A percentile compares a stretch with the other conserved stretches of the same genome.
Conservation (phyloP, 2,113 vertebrate species). For the Melospiza melodia region DNA sequence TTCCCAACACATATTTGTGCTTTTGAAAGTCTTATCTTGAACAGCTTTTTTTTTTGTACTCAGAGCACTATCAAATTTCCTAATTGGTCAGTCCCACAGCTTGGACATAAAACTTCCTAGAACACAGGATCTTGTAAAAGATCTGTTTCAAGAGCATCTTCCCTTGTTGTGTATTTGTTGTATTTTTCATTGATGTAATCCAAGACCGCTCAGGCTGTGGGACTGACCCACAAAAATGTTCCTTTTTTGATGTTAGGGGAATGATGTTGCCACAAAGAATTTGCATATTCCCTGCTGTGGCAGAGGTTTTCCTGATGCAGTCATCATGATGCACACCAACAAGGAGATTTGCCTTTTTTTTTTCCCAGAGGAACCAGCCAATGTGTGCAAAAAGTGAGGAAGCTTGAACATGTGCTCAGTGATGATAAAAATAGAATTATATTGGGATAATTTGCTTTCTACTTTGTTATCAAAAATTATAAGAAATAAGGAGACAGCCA, state of each 20-base stretch:
- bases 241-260: background rate
- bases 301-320: background rate
- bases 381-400: accelerated
- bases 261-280: background rate
- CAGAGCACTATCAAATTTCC: background rate
- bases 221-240: background rate
- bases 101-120: background rate
- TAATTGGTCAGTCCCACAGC: background rate
- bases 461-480: background rate
- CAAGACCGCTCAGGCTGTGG: background rate
- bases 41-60: background rate
- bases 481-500: background rate
- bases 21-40: background rate
- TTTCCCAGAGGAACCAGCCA: background rate
- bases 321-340: background rate
- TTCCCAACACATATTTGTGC: background rate
- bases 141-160: background rate
- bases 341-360: background rate
- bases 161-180: background rate
- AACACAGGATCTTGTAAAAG: background rate
- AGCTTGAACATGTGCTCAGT: background rate
- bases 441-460: background rate
- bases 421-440: background rate
- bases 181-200: background rate
- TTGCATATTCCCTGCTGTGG: background rate